Base-by-base conservation (phyloP, 2,888 invertebrate genomes). In the Drosophila tripunctata region DNA sequence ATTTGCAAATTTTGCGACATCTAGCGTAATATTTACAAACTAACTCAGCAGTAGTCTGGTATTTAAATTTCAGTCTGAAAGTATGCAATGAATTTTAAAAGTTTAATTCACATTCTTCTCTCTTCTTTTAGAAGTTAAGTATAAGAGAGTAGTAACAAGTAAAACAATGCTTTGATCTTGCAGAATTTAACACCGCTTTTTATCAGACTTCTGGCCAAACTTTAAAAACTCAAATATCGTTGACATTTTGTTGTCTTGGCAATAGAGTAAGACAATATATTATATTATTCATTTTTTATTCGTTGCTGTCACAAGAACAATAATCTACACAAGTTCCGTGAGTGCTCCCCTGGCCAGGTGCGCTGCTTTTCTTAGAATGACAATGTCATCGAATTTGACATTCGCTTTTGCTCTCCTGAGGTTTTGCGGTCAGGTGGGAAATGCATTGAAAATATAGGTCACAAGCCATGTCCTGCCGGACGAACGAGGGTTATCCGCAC, bases 331-430 rank as follows among this genome's bases (percentile, higher is more conserved):
- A 24, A 35, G 14, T 44, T 24, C 12, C 19, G 3, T 15, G 5
- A 21, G 7, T 4, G 15, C 12, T 48, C 33, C 30, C 24, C 31
- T n/a, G 21, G 19, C 33, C 38, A 27, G 10, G 2, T 31, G 38
- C 6, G 21, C 27, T 27, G 12, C n/a, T 15, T 12, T 56, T 12
- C 35, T 14, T 2, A 17, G 45, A 60, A 67, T 63, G 56, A 48
- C 74, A 67, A 44, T 72, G 66, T 75, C 41, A 80, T 80, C 66
- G 81, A 75, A 65, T 63, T 65, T 41, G 56, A 61, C 44, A 63
- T 33, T 67, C 45, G 44, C 14, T 38, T 64, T 44, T 14, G 12
- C 12, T 14, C 2, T 27, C 24, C 40, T n/a, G n/a, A 27, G 15
- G 4, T 12, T 22, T 21, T 14, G 17, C 40, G 60, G 48, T 51